A percentile compares a stretch with the other conserved stretches of the same genome.
phyloP scores from a whole-genome alignment of 2,797 vertebrate genomes.

The Gadopsis marmoratus region DNA sequence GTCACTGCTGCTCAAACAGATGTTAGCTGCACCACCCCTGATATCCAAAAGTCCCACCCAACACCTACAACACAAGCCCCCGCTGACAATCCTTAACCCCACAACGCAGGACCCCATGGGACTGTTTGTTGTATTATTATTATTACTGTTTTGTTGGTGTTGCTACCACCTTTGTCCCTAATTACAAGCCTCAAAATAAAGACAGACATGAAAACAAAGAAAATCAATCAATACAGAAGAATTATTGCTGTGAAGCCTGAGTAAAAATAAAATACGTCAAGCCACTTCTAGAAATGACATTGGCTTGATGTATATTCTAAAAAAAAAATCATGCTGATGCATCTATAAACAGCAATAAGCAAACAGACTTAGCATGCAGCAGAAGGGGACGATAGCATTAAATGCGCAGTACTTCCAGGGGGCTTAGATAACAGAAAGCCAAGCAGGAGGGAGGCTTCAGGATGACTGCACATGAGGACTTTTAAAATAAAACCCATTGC shows the following conservation, averaged over 20 bases:
- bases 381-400: constrained; percentile 56
- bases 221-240: background rate
- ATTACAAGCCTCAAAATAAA: constrained; percentile 3
- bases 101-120: constrained; percentile 29
- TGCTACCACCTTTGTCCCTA: background rate
- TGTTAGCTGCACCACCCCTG: constrained; percentile 72
- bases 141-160: background rate
- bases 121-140: background rate
- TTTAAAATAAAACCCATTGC: constrained; percentile 67
- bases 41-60: constrained; percentile 68
- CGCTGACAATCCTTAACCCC: constrained; percentile 56
- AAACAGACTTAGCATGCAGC: constrained; percentile 32
- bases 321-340: constrained; percentile 27
- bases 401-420: constrained; percentile 48
- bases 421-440: constrained; percentile 62
- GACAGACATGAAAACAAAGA: constrained; percentile 3
- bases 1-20: constrained; percentile 77
- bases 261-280: background rate
- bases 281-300: background rate
- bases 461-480: constrained; percentile 70
- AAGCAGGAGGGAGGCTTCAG: constrained; percentile 60
- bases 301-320: constrained; percentile 18
- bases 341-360: constrained; percentile 55
- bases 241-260: constrained; percentile 3
- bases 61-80: constrained; percentile 56